Percentiles rank a stretch among this genome's conserved stretches.
Evolutionary conservation across 1,140 invertebrate species (phyloP).

Genomic region (Brachystomella parvula): DNA sequence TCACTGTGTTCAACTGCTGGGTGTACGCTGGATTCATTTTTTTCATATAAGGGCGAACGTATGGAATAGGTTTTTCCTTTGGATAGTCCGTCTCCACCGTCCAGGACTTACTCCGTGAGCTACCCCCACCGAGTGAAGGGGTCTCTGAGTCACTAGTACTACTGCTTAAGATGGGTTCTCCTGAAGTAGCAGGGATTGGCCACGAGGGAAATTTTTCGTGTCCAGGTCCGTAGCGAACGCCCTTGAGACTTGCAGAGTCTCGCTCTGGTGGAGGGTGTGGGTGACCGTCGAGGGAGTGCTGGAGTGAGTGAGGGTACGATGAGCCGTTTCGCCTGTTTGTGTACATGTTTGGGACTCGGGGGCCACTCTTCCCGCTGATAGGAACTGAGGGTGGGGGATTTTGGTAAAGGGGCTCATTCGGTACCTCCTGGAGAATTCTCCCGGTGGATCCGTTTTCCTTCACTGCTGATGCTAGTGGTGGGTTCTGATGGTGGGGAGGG

Average conservation of each 20-base stretch:
- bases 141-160: constrained; percentile 16
- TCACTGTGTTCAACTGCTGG: constrained; percentile 62
- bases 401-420: constrained; percentile 26
- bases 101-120: constrained; percentile 59
- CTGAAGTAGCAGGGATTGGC: constrained; percentile 51
- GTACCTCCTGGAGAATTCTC: no score
- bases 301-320: constrained; percentile 32
- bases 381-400: constrained; percentile 4
- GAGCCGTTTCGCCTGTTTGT: constrained; percentile 15
- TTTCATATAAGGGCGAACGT: constrained; percentile 61
- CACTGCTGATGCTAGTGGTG: no score
- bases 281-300: constrained; percentile 22
- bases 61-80: constrained; percentile 57
- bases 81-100: constrained; percentile 65
- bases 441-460: no score
- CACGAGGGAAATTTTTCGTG: constrained; percentile 76
- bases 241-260: constrained; percentile 60
- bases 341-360: neutral
- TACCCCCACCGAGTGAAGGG: constrained; percentile 32
- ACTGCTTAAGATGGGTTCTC: constrained; percentile 49
- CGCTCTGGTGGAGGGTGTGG: constrained; percentile 52
- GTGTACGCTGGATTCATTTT: constrained; percentile 49
- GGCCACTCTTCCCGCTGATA: neutral
- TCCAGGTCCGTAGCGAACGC: constrained; percentile 55
- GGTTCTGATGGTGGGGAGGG: no score